A percentile compares a stretch with the other conserved stretches of the same genome.
phyloP scores from a whole-genome alignment of 2,113 vertebrate genomes.

The Coturnix japonica region DNA sequence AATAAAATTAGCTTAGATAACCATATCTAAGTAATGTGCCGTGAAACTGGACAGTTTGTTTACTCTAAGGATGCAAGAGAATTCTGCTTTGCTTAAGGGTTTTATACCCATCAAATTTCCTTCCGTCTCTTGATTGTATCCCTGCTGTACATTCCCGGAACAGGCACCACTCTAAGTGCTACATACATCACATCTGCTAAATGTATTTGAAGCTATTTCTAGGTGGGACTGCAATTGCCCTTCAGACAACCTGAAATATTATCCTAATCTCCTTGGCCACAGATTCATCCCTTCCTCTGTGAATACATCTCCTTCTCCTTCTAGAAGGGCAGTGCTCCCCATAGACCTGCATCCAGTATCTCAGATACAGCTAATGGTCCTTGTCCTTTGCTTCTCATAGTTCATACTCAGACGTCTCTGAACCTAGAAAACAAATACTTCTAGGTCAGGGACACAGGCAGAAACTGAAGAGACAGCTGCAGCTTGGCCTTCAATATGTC shows the following conservation, averaged over 20 bases:
- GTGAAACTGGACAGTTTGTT: background rate
- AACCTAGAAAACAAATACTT: background rate
- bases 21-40: background rate
- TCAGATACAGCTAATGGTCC: background rate
- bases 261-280: background rate
- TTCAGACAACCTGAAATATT: background rate
- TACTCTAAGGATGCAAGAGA: background rate
- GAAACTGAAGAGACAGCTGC: background rate
- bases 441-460: background rate
- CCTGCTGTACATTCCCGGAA: background rate
- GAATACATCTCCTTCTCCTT: fast-evolving
- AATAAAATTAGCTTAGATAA: constrained; percentile 15
- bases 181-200: background rate
- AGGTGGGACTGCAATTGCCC: background rate
- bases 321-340: background rate
- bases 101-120: background rate
- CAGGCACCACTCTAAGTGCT: background rate
- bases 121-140: background rate
- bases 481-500: background rate
- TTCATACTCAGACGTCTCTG: background rate
- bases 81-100: background rate
- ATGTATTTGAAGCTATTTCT: background rate
- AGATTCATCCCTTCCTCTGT: background rate
- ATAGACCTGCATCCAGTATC: background rate
- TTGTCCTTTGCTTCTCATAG: background rate